phyloP scores from a whole-genome alignment of 2,888 invertebrate species.

The Invenusta paracnida region DNA sequence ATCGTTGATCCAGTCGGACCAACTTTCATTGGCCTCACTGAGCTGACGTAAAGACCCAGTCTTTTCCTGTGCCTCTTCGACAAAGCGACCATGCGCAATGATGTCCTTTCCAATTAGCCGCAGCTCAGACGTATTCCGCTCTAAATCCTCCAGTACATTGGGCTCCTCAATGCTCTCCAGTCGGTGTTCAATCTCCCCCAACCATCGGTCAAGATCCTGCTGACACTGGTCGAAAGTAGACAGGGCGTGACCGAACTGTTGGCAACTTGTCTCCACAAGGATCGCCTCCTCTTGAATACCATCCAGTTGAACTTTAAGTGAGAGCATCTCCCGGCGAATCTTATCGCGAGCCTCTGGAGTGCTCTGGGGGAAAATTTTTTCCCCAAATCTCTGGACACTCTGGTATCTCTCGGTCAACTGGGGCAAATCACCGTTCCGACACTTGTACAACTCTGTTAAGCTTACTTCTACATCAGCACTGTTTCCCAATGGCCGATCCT shows the following conservation, averaged over 20 bases:
- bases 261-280: not conserved
- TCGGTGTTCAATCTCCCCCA: not conserved
- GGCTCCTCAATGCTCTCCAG: not conserved
- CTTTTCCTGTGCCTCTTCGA: not conserved
- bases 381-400: not conserved
- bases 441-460: not conserved
- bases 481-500: not conserved
- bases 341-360: not conserved
- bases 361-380: not conserved
- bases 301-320: not conserved
- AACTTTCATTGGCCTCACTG: not conserved
- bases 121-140: not conserved
- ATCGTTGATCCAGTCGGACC: not conserved
- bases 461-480: not conserved
- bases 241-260: not conserved
- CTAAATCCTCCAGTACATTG: not conserved
- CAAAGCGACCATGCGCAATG: not conserved
- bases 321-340: not conserved
- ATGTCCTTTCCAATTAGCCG: not conserved
- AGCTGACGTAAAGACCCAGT: not conserved
- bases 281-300: not conserved
- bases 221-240: not conserved
- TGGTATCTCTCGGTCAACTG: not conserved
- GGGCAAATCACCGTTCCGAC: not conserved
- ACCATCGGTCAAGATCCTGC: not conserved